Evolutionary conservation across 2,888 invertebrate genomes (phyloP), one percentile per base, ranked within the genome.

Genomic region (Pachymerium ferrugineum): DNA sequence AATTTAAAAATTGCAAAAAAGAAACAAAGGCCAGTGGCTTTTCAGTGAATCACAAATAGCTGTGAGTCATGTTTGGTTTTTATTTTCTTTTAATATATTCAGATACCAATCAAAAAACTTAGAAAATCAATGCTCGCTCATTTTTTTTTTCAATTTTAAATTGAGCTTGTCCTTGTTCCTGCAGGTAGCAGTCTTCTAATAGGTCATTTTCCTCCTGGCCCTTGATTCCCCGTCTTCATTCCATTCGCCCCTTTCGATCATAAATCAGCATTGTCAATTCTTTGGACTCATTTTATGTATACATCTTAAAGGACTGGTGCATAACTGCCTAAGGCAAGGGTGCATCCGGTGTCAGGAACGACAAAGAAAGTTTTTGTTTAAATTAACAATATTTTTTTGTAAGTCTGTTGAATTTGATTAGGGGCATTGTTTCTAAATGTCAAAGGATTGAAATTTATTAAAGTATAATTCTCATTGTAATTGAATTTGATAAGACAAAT

Each of bases 221-320:
- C 28, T 28, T 28, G 62, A 62, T 14, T 62, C 62, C 10, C 62
- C 8, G 5, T 62, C 62, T 62, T 62, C 62, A 62, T 62, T 62
- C 62, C 62, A 25, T 25, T 28, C 25, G 25, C 62, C 62, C 54
- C 62, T n/a, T 62, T 28, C 25, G 28, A 25, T 62, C 62, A 28
- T 62, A 62, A 62, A 62, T 62, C 12, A n/a, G 62, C n/a, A 62
- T 62, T 62, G 28, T 62, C 62, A 62, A 62, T 62, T 62, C 62
- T 28, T 62, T 62, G 25, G 62, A 28, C 19, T 62, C 62, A 38
- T 38, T 38, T 38, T 38, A 62, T 62, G 62, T 62, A 62, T 62
- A 25, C 28, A 25, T 25, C 28, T n/a, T 62, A n/a, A 28, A 38
- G 12, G 25, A 62, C 28, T 28, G 47, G 22, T 54, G 62, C 62